These are phyloP conservation scores for Leptogaster cylindrica DNA, from an alignment of 2,888 invertebrate genomes.

Conservation along the genomic window DNA sequence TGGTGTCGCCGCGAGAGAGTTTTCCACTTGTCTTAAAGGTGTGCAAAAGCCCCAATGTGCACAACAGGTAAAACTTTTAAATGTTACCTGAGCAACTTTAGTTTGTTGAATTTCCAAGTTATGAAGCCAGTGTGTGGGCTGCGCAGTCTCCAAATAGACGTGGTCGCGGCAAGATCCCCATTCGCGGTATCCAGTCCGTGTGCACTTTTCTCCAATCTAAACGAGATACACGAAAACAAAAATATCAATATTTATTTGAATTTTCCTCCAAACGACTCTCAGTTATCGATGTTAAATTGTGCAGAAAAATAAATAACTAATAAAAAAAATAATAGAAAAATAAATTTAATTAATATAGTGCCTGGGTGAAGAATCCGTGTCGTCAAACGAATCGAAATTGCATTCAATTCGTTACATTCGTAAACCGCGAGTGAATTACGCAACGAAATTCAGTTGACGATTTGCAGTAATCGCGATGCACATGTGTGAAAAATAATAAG, in stretches of 20 bases:
- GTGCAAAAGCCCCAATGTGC: conserved; percentile 20
- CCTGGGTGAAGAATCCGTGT: too few relatives aligned
- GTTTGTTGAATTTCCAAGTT: conserved; percentile 35
- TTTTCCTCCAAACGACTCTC: conserved; percentile 37
- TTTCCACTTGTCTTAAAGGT: conserved; percentile 8
- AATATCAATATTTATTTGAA: conserved; percentile 19
- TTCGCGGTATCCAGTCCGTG: conserved; percentile 42
- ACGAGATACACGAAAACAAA: conserved; percentile 1
- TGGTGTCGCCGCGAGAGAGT: conserved; percentile 24
- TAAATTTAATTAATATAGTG: too few relatives aligned
- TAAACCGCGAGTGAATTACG: conserved; percentile 27
- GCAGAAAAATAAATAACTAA: too few relatives aligned
- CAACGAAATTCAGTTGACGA: conserved; percentile 22
- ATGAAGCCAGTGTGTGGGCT: conserved; percentile 46
- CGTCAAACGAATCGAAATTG: background rate
- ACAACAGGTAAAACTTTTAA: conserved; percentile 31
- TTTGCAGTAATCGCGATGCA: conserved; percentile 25
- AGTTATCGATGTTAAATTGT: too few relatives aligned
- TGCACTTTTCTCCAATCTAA: conserved; percentile 32
- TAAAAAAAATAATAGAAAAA: background rate
- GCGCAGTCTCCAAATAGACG: conserved; percentile 52
- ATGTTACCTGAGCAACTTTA: conserved; percentile 18
- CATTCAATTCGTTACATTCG: background rate
- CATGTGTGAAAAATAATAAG: conserved; percentile 25
- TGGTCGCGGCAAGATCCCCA: conserved; percentile 48